Conservation (phyloP, 2,797 vertebrate genomes). For the Selene dorsalis region DNA sequence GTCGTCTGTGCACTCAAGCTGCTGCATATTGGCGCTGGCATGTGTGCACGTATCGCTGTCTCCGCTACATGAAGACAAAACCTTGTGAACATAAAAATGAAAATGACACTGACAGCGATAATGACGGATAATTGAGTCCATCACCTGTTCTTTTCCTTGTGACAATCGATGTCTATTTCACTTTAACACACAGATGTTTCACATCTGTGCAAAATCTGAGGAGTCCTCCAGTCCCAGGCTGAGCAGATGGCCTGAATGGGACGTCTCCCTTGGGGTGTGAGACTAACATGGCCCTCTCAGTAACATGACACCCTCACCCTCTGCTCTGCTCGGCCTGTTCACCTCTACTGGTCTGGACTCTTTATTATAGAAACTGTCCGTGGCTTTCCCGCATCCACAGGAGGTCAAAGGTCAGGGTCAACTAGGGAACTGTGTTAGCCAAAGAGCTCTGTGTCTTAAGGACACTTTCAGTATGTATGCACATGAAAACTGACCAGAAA, state of each 20-base stretch:
- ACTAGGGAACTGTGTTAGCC: background rate
- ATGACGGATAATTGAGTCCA: background rate
- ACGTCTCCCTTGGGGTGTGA: slow-evolving; percentile 41
- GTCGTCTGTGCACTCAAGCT: background rate
- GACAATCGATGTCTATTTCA: background rate
- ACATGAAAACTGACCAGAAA: too few species aligned
- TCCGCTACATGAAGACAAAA: background rate
- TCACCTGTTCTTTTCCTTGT: background rate
- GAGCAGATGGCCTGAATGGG: slow-evolving; percentile 59
- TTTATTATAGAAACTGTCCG: slow-evolving; percentile 7
- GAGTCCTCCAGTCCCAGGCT: slow-evolving; percentile 11
- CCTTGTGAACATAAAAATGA: background rate
- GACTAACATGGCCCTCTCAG: slow-evolving; percentile 37
- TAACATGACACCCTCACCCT: slow-evolving; percentile 63
- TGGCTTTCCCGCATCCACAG: background rate
- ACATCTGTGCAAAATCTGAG: slow-evolving; percentile 34
- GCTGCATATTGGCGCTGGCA: background rate
- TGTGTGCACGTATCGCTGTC: background rate
- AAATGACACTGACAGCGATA: background rate
- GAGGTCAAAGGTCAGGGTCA: slow-evolving; percentile 27
- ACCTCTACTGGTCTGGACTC: slow-evolving; percentile 20
- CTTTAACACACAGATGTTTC: background rate
- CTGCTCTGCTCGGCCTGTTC: slow-evolving; percentile 25
- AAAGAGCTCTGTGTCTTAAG: background rate
- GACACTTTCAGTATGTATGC: too few species aligned